A percentile compares a stretch with the other conserved stretches of the same genome.
Conservation (phyloP, 2,888 invertebrate genomes). For the Lathronympha strigana region DNA sequence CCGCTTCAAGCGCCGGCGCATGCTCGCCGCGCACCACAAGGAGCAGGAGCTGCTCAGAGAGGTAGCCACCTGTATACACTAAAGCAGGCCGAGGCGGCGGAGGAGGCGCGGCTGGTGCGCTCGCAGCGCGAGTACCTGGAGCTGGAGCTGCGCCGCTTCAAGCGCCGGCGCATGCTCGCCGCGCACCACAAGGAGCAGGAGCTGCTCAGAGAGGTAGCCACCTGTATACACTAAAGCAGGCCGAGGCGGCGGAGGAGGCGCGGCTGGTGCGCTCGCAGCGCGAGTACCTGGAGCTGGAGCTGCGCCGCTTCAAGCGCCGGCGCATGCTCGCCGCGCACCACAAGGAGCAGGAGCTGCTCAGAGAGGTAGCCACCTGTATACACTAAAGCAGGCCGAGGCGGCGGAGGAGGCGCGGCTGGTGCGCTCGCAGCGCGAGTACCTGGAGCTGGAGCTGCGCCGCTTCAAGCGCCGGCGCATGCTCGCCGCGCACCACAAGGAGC, state of each 20-base stretch:
- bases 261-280: constrained; percentile 94
- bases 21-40: constrained; percentile 93
- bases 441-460: constrained; percentile 96
- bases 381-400: constrained; percentile 94
- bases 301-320: constrained; percentile 95
- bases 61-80: constrained; percentile 95
- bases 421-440: constrained; percentile 94
- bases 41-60: constrained; percentile 96
- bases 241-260: constrained; percentile 96
- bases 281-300: constrained; percentile 95
- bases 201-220: constrained; percentile 93
- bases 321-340: constrained; percentile 94
- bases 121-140: constrained; percentile 96
- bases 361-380: constrained; percentile 96
- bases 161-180: constrained; percentile 93
- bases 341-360: constrained; percentile 94
- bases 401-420: constrained; percentile 95
- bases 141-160: constrained; percentile 95
- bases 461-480: constrained; percentile 95
- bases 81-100: constrained; percentile 95
- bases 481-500: constrained; percentile 93
- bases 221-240: constrained; percentile 94
- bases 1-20: constrained; percentile 95
- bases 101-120: constrained; percentile 93
- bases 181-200: constrained; percentile 96